Evolutionary conservation across 2,113 vertebrate genomes (phyloP).

Genomic region (Hippoglossus stenolepis): DNA sequence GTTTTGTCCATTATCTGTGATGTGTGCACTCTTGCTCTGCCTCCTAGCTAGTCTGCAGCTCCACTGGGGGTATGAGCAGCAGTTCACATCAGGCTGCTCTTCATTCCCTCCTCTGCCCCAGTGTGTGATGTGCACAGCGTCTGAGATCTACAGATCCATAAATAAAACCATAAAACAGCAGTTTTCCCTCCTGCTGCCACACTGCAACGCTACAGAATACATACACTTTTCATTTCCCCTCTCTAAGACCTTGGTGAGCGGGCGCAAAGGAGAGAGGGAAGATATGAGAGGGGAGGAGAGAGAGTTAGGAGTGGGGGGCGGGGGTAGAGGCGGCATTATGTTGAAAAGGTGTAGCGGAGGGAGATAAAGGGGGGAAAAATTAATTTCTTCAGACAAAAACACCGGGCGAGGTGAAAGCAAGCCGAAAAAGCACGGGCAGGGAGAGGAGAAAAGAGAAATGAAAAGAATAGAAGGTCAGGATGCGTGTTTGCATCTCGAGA

Average conservation of each 20-base stretch:
- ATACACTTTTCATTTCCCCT: conserved; percentile 64
- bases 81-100: conserved; percentile 54
- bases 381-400: conserved; percentile 42
- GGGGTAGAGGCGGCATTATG: neutral
- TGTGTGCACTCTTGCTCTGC: conserved; percentile 10
- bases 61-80: conserved; percentile 44
- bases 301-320: neutral
- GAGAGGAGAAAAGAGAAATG: conserved; percentile 22
- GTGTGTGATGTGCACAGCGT: conserved; percentile 60
- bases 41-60: conserved; percentile 30
- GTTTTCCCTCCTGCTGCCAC: conserved; percentile 62
- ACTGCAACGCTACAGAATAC: conserved; percentile 59
- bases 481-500: conserved; percentile 42
- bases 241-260: conserved; percentile 47
- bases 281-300: conserved; percentile 19
- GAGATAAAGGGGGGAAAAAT: conserved; percentile 25
- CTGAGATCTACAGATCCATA: conserved; percentile 70
- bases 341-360: neutral
- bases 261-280: conserved; percentile 21
- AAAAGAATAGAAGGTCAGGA: conserved; percentile 58
- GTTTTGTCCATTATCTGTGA: conserved; percentile 27
- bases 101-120: conserved; percentile 44
- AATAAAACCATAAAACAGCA: conserved; percentile 74
- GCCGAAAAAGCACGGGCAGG: conserved; percentile 17
- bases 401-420: neutral